Conservation (phyloP, 1,140 invertebrate species). For the Tenebrio molitor region DNA sequence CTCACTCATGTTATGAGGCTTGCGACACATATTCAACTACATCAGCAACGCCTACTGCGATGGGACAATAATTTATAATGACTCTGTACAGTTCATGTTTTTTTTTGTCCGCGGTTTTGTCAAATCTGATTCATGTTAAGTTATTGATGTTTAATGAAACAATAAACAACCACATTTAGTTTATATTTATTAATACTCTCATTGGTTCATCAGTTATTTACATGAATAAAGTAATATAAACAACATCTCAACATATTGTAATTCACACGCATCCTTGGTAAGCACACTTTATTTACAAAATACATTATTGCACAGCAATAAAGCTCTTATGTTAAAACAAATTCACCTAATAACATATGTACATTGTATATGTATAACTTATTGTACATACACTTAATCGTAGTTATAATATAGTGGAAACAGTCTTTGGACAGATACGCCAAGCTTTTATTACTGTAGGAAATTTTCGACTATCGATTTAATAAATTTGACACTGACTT, state of each 20-base stretch:
- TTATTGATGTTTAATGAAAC: too few species aligned
- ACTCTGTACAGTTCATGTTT: too few species aligned
- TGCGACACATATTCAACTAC: too few species aligned
- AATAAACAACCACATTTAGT: slow-evolving; percentile 35
- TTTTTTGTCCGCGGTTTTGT: too few species aligned
- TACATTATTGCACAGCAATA: slow-evolving; percentile 54
- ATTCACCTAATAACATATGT: slow-evolving; percentile 31
- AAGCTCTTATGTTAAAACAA: slow-evolving; percentile 46
- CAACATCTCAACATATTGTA: slow-evolving; percentile 31
- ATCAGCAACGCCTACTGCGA: too few species aligned
- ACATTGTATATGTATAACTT: slow-evolving; percentile 14
- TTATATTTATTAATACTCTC: slow-evolving; percentile 47
- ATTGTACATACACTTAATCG: slow-evolving; percentile 32
- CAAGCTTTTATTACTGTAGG: slow-evolving; percentile 37
- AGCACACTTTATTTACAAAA: slow-evolving; percentile 47
- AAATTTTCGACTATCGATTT: slow-evolving; percentile 27
- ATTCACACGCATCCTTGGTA: slow-evolving; percentile 41
- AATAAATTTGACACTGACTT: slow-evolving; percentile 39
- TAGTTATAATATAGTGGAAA: slow-evolving; percentile 26
- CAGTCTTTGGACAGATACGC: slow-evolving; percentile 36
- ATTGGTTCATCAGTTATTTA: slow-evolving; percentile 45
- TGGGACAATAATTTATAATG: too few species aligned
- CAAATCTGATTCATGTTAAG: too few species aligned
- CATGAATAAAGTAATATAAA: slow-evolving; percentile 42
- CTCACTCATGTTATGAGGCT: too few species aligned